These are phyloP conservation scores for Oxytorus armatus DNA, from an alignment of 2,888 invertebrate genomes.

Conservation along the genomic window DNA sequence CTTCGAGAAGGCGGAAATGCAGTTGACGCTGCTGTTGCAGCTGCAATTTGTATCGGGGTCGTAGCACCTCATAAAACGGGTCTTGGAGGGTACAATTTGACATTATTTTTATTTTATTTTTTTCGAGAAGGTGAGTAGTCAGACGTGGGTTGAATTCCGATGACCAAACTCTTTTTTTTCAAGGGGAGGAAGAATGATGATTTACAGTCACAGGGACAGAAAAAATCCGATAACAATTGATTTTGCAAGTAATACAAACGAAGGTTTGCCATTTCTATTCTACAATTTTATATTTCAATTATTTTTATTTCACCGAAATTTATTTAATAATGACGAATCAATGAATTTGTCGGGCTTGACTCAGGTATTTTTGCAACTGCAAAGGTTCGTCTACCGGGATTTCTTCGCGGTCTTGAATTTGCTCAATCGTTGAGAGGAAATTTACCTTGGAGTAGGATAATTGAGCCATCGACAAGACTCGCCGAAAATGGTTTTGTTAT, in stretches of 20 bases:
- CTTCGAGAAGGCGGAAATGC: constrained; percentile 91
- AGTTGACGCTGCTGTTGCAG: constrained; percentile 91
- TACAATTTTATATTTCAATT: background rate
- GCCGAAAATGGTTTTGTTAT: constrained; percentile 86
- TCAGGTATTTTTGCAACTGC: constrained; percentile 70
- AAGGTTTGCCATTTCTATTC: constrained; percentile 71
- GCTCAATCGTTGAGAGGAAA: constrained; percentile 86
- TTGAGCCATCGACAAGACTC: constrained; percentile 87
- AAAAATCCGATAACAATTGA: constrained; percentile 86
- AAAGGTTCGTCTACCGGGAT: constrained; percentile 85
- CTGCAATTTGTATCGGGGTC: constrained; percentile 91
- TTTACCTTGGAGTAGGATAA: constrained; percentile 87
- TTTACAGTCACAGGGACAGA: constrained; percentile 89
- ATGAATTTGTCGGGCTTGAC: background rate
- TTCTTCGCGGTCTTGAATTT: constrained; percentile 87
- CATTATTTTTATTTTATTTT: constrained; percentile 40
- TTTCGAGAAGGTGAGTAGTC: too few relatives aligned
- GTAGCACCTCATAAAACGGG: constrained; percentile 90
- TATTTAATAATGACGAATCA: background rate
- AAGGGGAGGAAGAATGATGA: constrained; percentile 90
- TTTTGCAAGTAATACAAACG: constrained; percentile 84
- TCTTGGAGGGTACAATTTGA: constrained; percentile 89
- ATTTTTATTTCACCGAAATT: background rate
- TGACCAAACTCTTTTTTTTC: too few relatives aligned
- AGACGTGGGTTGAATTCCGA: too few relatives aligned